Conservation (phyloP, 2,113 vertebrate genomes). For the Poecile atricapillus region DNA sequence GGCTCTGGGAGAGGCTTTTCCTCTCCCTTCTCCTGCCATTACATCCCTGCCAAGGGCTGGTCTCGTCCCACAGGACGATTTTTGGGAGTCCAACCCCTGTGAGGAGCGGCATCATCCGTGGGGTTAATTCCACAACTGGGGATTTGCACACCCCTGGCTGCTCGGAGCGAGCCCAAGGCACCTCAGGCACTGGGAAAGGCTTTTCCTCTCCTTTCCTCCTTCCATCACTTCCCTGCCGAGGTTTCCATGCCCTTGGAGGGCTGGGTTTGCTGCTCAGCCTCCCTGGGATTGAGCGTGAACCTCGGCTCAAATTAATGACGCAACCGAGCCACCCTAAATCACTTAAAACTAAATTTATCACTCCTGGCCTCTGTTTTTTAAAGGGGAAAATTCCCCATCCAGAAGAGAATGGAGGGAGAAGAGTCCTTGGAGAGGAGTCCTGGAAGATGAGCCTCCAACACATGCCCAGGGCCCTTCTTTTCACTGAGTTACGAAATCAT, state of each 20-base stretch:
- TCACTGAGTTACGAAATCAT: neutral
- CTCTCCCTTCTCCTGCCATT: neutral
- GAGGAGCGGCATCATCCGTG: neutral
- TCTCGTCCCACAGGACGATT: neutral
- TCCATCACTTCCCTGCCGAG: neutral
- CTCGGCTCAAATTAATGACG: accelerated
- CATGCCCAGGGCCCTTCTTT: neutral
- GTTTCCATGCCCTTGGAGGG: neutral
- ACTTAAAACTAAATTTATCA: neutral
- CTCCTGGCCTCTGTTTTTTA: neutral
- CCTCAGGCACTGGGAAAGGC: accelerated
- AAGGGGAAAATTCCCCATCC: neutral
- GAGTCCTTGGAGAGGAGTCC: neutral
- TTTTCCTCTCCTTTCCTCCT: neutral
- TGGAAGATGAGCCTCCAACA: neutral
- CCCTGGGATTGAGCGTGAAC: neutral
- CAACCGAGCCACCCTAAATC: neutral
- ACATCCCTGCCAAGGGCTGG: neutral
- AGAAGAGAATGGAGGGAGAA: neutral
- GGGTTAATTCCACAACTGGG: neutral
- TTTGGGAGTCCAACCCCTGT: neutral
- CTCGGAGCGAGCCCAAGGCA: neutral
- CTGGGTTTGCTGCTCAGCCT: neutral
- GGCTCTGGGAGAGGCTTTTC: neutral
- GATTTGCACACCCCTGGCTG: neutral